Base-by-base conservation (phyloP, 2,888 invertebrate genomes). In the Rhaphigaster nebulosa region DNA sequence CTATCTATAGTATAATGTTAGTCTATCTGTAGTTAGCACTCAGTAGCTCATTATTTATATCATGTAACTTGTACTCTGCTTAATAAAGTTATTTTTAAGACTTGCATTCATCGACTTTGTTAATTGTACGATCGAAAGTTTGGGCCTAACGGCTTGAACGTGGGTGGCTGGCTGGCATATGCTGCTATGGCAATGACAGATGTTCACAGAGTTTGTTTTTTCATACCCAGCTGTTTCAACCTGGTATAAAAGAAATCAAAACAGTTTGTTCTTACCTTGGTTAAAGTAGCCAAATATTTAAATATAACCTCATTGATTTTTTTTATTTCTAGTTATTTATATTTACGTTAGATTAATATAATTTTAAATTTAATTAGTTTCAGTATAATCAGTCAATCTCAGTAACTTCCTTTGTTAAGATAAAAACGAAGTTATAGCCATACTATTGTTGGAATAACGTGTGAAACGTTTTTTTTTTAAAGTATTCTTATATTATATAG, bases 161-260 rank as follows among this genome's bases (percentile, higher is more conserved):
- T 76, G 70, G 70, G 70, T 76, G 70, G 70, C 20, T 70, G 70
- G 70, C 34, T 76, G 38, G 70, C 38, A 76, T 76, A 76, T 34
- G 70, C 38, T 76, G 20, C 70, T 29, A 38, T 10, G 5, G 20
- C 70, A 34, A 76, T 76, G 70, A 76, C 70, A 76, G 70, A 76
- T 76, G 70, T 76, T 76, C 70, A 38, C 70, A 38, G 23, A 29
- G 38, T 76, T 29, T 26, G 29, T 76, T 76, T 76, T 76, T 76
- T 76, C 38, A 76, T 76, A 20, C 1, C 20, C 70, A 76, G 70
- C 70, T 76, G 70, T 76, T 76, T 76, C 70, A 76, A 76, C 70
- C 70, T 38, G 38, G 70, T 76, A 38, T 76, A 29, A 38, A n/a
- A 38, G 34, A 76, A 76, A 38, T 76, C 70, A 76, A 38, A 76